phyloP scores from a whole-genome alignment of 2,888 invertebrate genomes.

The Synergus japonicus region DNA sequence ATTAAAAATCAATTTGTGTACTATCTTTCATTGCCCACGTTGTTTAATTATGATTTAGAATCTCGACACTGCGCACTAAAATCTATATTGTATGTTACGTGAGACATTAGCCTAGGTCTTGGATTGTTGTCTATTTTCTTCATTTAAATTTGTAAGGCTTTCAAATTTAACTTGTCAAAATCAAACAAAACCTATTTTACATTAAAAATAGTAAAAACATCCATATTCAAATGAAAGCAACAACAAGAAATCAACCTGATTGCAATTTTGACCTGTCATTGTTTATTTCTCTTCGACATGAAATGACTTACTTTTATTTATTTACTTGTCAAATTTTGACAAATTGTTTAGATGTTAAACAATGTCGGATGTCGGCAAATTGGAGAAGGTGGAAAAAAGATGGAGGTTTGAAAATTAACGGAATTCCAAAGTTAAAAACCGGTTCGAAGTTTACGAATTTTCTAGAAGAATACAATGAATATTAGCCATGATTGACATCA shows the following conservation, averaged over 20 bases:
- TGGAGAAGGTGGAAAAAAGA: slow-evolving; percentile 31
- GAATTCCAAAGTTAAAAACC: slow-evolving; percentile 25
- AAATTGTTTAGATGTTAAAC: slow-evolving; percentile 18
- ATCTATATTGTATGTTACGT: slow-evolving; percentile 36
- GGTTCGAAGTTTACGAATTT: not conserved
- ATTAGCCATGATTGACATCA: slow-evolving; percentile 34
- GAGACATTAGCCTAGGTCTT: slow-evolving; percentile 55
- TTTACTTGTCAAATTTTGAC: slow-evolving; percentile 15
- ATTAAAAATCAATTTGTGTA: not conserved
- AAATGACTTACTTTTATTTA: not conserved
- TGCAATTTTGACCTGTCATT: not conserved
- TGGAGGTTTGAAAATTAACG: slow-evolving; percentile 39
- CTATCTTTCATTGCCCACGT: not conserved
- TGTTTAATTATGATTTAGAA: slow-evolving; percentile 8
- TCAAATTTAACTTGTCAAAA: not conserved
- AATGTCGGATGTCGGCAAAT: slow-evolving; percentile 29
- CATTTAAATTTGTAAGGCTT: not conserved
- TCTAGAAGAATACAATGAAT: not conserved
- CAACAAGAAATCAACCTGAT: slow-evolving; percentile 12
- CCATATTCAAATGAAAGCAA: not conserved
- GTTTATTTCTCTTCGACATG: not conserved
- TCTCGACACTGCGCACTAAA: slow-evolving; percentile 53
- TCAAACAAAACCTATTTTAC: not conserved
- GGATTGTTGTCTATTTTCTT: slow-evolving; percentile 38
- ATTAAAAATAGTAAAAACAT: not conserved